Evolutionary conservation across 2,113 vertebrate species (phyloP).

Genomic region (Ciconia boyciana): DNA sequence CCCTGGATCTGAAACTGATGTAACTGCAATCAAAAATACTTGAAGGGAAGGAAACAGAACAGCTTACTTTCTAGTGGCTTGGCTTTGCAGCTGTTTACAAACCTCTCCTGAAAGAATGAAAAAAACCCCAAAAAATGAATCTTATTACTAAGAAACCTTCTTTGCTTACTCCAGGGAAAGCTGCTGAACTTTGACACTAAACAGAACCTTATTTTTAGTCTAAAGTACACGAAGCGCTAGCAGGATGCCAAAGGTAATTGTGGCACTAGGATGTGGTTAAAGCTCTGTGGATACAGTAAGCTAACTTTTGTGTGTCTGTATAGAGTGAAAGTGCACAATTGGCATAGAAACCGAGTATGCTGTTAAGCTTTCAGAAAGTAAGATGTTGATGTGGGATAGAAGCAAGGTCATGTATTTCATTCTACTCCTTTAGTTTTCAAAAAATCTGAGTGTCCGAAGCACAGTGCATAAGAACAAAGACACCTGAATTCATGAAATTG

Average conservation of each 20-base stretch:
- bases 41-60: not conserved
- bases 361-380: not conserved
- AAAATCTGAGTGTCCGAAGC: accelerated
- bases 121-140: not conserved
- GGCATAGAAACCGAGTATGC: accelerated
- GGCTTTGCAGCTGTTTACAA: not conserved
- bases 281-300: not conserved
- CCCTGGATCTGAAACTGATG: not conserved
- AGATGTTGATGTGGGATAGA: not conserved
- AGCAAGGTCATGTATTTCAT: not conserved
- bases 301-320: not conserved
- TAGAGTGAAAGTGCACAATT: not conserved
- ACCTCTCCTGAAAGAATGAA: not conserved
- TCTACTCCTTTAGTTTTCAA: not conserved
- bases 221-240: accelerated
- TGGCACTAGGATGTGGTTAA: accelerated
- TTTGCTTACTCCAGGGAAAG: not conserved
- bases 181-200: not conserved
- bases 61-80: not conserved
- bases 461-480: accelerated
- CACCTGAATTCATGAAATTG: not conserved
- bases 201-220: not conserved
- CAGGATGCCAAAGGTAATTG: not conserved
- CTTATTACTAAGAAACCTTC: not conserved
- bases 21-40: not conserved